Base-by-base conservation (phyloP, 2,113 vertebrate species). In the Tyto alba region DNA sequence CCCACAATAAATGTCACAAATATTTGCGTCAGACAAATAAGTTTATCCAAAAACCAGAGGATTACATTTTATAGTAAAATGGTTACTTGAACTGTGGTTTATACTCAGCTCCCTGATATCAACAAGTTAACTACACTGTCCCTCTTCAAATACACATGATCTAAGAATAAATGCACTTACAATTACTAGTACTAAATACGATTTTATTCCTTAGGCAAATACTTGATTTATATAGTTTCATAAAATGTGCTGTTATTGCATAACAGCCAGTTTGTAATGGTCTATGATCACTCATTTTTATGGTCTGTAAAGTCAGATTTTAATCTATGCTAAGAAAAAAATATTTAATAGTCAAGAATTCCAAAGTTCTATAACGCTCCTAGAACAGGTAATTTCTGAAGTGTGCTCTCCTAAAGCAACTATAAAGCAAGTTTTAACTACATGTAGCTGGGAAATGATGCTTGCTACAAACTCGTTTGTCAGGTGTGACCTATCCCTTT, bases 11-110 rank as follows among this genome's bases (percentile, higher is more conserved):
- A 29, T 8, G 17, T 15, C 30, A 77, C 21, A 67, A 50, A 66
- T 47, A 41, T 52, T 27, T 72, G n/a, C 47, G 69, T 1, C 0
- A 0, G 45, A 53, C 17, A 77, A 66, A 5, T 18, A 41, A n/a
- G n/a, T 41, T 77, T 26, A 88, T 23, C 34, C 29, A 50, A 29
- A 67, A 84, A 55, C 11, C 1, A 2, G 26, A 63, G 21, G 8
- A 88, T 26, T 41, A 67, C 5, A 38, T 43, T 84, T 59, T 80
- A 64, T 19, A 64, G 43, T 25, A 38, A 45, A 73, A 26, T 27
- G 9, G 3, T 30, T 72, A 76, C 60, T 53, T 66, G 16, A 59
- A 86, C 3, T 5, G 17, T 6, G 32, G 7, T 29, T 93, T 74
- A 41, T 29, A 41, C 12, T 47, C 45, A 62, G 27, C 16, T 77